Conservation (phyloP, 2,888 invertebrate species). For the Dynastes maya region DNA sequence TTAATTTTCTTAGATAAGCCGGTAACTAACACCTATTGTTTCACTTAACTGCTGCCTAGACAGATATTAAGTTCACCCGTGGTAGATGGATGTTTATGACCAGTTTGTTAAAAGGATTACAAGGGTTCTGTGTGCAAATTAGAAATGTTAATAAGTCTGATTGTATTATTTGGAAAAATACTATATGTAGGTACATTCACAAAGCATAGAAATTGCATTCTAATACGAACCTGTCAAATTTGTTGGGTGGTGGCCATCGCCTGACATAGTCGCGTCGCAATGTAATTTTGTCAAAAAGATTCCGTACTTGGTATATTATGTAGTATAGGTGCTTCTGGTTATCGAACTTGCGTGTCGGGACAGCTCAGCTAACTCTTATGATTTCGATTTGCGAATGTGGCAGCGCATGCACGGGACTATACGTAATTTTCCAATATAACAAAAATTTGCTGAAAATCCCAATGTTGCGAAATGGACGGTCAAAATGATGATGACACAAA, state of each 20-base stretch:
- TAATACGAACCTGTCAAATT: not conserved
- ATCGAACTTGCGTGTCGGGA: too few species aligned
- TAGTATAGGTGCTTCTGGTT: not conserved
- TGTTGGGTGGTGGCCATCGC: not conserved
- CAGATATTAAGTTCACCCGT: not conserved
- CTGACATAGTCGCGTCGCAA: too few species aligned
- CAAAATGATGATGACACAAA: slow-evolving; percentile 52
- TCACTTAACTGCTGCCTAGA: not conserved
- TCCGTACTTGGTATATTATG: too few species aligned
- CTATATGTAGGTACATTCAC: not conserved
- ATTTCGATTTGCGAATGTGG: slow-evolving; percentile 22
- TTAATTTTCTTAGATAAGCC: too few species aligned
- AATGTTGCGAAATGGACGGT: slow-evolving; percentile 50
- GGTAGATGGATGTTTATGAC: not conserved
- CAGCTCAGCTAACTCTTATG: slow-evolving; percentile 6
- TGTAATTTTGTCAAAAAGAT: too few species aligned
- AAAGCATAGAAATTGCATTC: not conserved
- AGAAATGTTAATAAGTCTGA: not conserved
- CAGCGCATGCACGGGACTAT: slow-evolving; percentile 18
- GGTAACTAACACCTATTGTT: too few species aligned
- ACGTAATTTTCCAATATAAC: slow-evolving; percentile 42
- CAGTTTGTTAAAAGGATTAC: not conserved
- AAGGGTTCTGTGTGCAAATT: not conserved
- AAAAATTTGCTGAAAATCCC: slow-evolving; percentile 49
- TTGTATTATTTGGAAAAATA: not conserved